Evolutionary conservation across 1,140 invertebrate genomes (phyloP), one percentile per base, ranked within the genome.

Genomic region (Oryctes rhinoceros): DNA sequence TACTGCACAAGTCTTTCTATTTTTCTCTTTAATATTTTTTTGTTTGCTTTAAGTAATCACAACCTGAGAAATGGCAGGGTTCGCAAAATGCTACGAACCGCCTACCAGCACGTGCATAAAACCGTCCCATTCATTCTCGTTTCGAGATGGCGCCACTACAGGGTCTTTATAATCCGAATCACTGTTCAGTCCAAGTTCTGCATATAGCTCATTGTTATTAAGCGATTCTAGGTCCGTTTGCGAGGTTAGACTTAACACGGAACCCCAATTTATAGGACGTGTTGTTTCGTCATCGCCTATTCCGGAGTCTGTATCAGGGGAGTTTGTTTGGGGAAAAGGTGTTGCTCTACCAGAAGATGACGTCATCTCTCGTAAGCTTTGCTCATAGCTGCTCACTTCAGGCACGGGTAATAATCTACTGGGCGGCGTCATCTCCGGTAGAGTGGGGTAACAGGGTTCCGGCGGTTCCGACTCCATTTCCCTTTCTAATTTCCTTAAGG

Each of bases 201-300:
- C 90, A 49, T 92, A 91, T 75, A 93, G 86, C 86, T 93, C 92
- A 86, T 93, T 93, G 88, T 95, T 94, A 87, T 95, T 95, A 81
- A 95, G 89, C 20, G 94, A 94, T 87, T 96, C 95, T 30, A 96
- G 89, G 84, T 95, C 94, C 78, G 94, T 95, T 83, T 96, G 94
- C 77, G 93, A 94, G 79, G 94, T 94, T 15, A 97, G 90, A 84
- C 94, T 96, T 53, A 97, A 90, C 82, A 97, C 96, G 44, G 95
- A 96, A 84, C 96, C 94, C 96, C 96, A 97, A 88, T 96, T 96
- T 86, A 97, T 96, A 81, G 93, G 92, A 75, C 94, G 91, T 20
- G 90, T 91, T 62, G 91, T 91, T 86, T 95, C 94, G 83, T 94
- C 94, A 85, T 95, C 94, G 83, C 93, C 93, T 87, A 94, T 93